Base-by-base conservation (phyloP, 2,113 vertebrate genomes). In the Gambusia affinis region DNA sequence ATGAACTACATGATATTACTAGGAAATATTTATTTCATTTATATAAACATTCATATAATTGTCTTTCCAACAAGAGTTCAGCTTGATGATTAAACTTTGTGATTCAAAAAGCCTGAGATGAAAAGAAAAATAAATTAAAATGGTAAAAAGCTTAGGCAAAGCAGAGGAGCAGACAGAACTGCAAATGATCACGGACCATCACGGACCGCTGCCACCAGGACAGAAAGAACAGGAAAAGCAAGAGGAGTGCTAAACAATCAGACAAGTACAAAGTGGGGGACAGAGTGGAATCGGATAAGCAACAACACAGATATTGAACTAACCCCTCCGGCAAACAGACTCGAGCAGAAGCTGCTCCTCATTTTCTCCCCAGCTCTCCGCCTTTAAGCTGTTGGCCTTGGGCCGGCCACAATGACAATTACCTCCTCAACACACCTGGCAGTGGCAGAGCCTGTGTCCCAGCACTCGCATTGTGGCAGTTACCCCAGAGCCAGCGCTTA, bases 381-480 rank as follows among this genome's bases (percentile, higher is more conserved):
- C 67, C 73, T 71, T 71, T 60, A 29, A 61, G 83, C 74, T 70
- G 15, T 76, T 68, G 80, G 73, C 81, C 31, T 28, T 80, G 47
- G 67, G 78, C 57, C 73, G 44, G 64, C 70, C 79, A 62, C 69
- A 33, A 81, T 75, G 80, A 80, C 86, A 81, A 85, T 89, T 78
- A 86, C 81, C 67, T 85, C 81, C 72, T 87, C 85, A 67, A 74
- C 87, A 84, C 85, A 87, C 83, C 87, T 86, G 87, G 85, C 86
- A 90, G 82, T 19, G n/a, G 62, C 72, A 37, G 74, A 3, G 63
- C 62, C 81, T 31, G 71, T 69, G 74, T 80, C 33, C 37, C 4
- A 29, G 63, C 67, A 70, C 70, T 83, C 14, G 64, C 82, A 70
- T 79, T 84, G 67, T 69, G 81, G 70, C 81, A 71, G 77, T 76